Evolutionary conservation across 1,140 invertebrate species (phyloP), one percentile per base, ranked within the genome.

Genomic region (Drosophila neocordata): DNA sequence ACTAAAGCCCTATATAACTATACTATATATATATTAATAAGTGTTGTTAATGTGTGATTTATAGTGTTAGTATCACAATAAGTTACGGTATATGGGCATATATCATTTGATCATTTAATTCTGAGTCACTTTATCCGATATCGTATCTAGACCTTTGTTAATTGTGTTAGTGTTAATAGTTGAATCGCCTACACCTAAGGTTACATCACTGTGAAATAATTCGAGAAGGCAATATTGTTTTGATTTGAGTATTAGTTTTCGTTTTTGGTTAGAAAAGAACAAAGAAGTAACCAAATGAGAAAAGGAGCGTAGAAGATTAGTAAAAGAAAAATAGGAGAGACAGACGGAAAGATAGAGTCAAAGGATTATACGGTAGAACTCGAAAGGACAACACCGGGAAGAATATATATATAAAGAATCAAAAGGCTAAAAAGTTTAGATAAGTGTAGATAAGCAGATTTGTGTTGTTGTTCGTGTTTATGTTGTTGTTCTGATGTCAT

Each of bases 171-270:
- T 20, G 41, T 73, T 78, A 69, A 73, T 88, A 77, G 67, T 53
- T 3, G 63, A 70, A 48, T 90, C 80, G 72, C 76, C 77, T 85
- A 90, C 73, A 79, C 75, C 85, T 90, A 89, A 77, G 51, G 89
- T 78, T 48, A 89, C 71, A 79, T 80, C 85, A 89, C 89, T 91
- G 89, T 89, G 90, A 81, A 81, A 63, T 77, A 71, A 84, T 71
- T 66, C 56, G 37, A 76, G 74, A 85, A 76, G 81, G 67, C 64
- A 38, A 85, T 64, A 75, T 77, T 48, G 66, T 66, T 60, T 67
- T 9, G 52, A 60, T 87, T 78, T 52, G 68, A 55, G 60, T 85
- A 56, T 87, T 78, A 81, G 82, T 87, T 59, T 38, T 24, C 11
- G 8, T 20, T 13, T 48, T 15, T 15, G 15, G 63, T 68, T 76